Evolutionary conservation across 2,113 vertebrate species (phyloP).

Genomic region (Oceanites oceanicus): DNA sequence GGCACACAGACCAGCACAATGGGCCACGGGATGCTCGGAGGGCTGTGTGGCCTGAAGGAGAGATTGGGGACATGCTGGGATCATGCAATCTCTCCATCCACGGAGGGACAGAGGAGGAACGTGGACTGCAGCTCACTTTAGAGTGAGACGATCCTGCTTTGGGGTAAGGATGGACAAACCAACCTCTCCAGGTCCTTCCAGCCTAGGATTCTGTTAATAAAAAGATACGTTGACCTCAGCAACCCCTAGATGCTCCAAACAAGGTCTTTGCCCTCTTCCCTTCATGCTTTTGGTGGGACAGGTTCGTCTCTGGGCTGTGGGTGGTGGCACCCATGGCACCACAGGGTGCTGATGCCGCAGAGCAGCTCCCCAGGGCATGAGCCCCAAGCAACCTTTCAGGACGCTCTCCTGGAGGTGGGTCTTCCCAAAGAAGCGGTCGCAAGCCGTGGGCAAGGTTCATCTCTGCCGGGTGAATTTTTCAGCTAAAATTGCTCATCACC

Average conservation of each 20-base stretch:
- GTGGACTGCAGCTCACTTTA: not conserved
- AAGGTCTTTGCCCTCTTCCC: not conserved
- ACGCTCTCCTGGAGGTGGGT: accelerated
- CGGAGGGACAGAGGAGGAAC: not conserved
- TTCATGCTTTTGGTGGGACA: not conserved
- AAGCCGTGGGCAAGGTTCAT: accelerated
- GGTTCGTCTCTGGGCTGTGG: accelerated
- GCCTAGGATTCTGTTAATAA: not conserved
- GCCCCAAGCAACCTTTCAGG: not conserved
- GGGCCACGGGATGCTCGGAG: accelerated
- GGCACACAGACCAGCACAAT: accelerated
- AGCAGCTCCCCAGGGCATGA: not conserved
- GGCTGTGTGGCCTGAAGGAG: not conserved
- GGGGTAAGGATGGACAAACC: not conserved
- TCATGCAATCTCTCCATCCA: accelerated
- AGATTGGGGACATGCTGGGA: not conserved
- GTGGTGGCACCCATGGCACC: not conserved
- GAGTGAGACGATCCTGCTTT: not conserved
- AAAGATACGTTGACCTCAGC: accelerated
- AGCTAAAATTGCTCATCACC: accelerated
- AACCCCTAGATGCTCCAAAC: not conserved
- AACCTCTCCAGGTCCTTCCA: not conserved
- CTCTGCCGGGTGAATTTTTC: not conserved
- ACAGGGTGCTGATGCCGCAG: not conserved
- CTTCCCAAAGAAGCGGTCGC: not conserved